phyloP scores from a whole-genome alignment of 2,888 invertebrate species.

The Cremastobaeus sp. region DNA sequence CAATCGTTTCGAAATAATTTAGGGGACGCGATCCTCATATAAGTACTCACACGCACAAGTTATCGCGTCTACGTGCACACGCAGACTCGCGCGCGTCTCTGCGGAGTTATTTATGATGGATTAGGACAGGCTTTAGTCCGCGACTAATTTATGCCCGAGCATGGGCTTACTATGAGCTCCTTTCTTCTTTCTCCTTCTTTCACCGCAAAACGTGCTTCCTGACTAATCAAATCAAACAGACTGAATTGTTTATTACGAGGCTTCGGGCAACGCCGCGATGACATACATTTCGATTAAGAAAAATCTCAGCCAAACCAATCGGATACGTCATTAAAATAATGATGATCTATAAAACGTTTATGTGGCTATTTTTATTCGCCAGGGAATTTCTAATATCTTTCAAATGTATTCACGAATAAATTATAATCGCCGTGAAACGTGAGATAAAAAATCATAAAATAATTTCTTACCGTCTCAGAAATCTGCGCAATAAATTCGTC shows the following conservation, averaged over 20 bases:
- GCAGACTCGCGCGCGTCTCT: constrained; percentile 73
- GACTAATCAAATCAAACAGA: no score
- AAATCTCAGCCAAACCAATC: no score
- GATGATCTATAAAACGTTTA: constrained; percentile 33
- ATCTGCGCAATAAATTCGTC: constrained; percentile 30
- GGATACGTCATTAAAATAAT: not conserved
- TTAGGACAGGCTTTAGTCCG: constrained; percentile 75
- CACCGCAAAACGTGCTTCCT: no score
- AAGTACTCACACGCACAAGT: constrained; percentile 61
- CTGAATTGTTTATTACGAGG: no score
- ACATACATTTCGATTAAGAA: no score
- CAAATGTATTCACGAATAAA: constrained; percentile 50
- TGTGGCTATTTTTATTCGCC: constrained; percentile 14
- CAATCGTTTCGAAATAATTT: constrained; percentile 74
- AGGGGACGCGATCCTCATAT: constrained; percentile 74
- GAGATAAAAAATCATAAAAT: constrained; percentile 48
- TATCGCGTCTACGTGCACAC: constrained; percentile 69
- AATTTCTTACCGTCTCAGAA: no score
- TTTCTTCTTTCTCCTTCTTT: no score
- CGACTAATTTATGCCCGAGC: constrained; percentile 75
- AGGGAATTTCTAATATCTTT: constrained; percentile 40
- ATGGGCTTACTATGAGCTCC: constrained; percentile 64
- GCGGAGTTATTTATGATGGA: constrained; percentile 78
- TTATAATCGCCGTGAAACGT: constrained; percentile 36
- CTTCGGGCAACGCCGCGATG: no score